Conservation (phyloP, 2,888 invertebrate species). For the Thereva nobilitata region DNA sequence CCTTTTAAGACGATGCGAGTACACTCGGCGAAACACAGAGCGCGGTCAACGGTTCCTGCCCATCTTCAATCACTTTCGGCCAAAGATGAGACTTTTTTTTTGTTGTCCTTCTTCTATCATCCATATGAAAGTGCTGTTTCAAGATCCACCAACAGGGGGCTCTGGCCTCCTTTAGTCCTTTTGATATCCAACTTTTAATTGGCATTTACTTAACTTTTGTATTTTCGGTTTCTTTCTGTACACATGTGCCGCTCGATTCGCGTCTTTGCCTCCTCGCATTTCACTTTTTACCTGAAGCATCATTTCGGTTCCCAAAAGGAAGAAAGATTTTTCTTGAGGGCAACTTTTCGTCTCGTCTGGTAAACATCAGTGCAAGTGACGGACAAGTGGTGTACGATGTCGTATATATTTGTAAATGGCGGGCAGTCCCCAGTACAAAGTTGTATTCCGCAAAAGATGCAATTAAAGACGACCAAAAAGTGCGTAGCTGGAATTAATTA, state of each 20-base stretch:
- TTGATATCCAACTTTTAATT: slow-evolving; percentile 18
- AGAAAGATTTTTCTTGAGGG: neutral
- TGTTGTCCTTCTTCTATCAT: too few species aligned
- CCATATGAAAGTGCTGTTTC: neutral
- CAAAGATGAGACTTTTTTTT: too few species aligned
- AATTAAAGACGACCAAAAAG: slow-evolving; percentile 27
- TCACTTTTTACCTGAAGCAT: too few species aligned
- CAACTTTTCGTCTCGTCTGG: neutral
- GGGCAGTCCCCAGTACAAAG: neutral
- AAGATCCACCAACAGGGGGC: neutral
- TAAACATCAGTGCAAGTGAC: too few species aligned
- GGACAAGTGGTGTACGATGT: neutral
- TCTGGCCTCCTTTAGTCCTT: neutral
- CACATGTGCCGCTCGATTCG: neutral
- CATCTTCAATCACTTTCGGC: slow-evolving; percentile 9
- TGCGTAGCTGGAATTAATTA: slow-evolving; percentile 24
- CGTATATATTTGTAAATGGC: neutral
- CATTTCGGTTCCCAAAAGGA: neutral
- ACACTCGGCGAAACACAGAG: too few species aligned
- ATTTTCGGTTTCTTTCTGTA: neutral
- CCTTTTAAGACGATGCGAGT: neutral
- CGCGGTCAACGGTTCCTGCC: too few species aligned
- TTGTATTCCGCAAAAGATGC: slow-evolving; percentile 8
- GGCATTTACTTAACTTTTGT: slow-evolving; percentile 27
- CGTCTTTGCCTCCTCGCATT: too few species aligned